phyloP scores from a whole-genome alignment of 2,888 invertebrate species.

The Pharmacophagus antenor region DNA sequence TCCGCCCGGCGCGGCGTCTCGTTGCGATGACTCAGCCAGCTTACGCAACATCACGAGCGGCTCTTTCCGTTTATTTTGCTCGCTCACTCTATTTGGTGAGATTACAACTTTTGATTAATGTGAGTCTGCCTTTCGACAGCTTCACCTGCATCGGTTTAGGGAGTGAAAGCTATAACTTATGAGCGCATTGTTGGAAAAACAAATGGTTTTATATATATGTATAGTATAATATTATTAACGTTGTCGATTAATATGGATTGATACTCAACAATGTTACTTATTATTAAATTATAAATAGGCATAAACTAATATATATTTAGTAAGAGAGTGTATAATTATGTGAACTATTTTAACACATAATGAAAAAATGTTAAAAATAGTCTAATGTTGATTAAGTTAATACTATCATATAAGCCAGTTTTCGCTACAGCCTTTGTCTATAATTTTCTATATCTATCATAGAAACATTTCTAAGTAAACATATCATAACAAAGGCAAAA shows the following conservation, averaged over 20 bases:
- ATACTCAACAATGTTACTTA: too few species aligned
- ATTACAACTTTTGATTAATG: slow-evolving; percentile 55
- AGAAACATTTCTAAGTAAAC: neutral
- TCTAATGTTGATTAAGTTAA: too few species aligned
- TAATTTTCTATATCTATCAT: neutral
- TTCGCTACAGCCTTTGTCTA: neutral
- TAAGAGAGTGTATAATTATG: too few species aligned
- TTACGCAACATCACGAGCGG: slow-evolving; percentile 54
- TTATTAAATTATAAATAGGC: too few species aligned
- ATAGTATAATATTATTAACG: neutral
- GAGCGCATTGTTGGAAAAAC: slow-evolving; percentile 5
- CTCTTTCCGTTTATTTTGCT: slow-evolving; percentile 54
- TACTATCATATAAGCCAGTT: too few species aligned
- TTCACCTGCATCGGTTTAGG: neutral
- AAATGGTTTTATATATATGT: neutral
- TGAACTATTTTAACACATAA: too few species aligned
- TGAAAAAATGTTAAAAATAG: too few species aligned
- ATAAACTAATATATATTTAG: too few species aligned
- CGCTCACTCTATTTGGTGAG: slow-evolving; percentile 55
- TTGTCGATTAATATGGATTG: neutral
- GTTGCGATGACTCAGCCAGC: slow-evolving; percentile 50
- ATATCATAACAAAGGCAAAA: neutral
- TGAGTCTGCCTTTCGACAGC: slow-evolving; percentile 4
- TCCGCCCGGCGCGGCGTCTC: slow-evolving; percentile 40
- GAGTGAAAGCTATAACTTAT: slow-evolving; percentile 14